phyloP scores from a whole-genome alignment of 2,797 vertebrate species.

The Balearica regulorum region DNA sequence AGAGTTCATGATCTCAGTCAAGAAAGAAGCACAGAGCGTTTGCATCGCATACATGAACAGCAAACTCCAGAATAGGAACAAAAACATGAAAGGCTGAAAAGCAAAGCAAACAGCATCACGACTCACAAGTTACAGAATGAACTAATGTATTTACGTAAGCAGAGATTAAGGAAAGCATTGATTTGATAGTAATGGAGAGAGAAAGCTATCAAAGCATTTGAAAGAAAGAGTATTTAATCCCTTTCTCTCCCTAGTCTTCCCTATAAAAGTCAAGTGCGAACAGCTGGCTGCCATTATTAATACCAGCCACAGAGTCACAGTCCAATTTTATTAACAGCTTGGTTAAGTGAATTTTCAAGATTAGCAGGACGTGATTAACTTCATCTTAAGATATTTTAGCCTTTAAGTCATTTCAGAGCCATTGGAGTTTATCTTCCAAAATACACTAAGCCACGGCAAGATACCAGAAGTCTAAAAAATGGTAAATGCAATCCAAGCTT shows the following conservation, averaged over 20 bases:
- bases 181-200: background rate
- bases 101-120: background rate
- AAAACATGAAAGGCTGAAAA: background rate
- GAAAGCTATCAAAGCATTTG: background rate
- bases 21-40: background rate
- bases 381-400: constrained; percentile 7
- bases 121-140: background rate
- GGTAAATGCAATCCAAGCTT: background rate
- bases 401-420: constrained; percentile 25
- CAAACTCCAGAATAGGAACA: background rate
- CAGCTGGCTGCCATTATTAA: constrained; percentile 51
- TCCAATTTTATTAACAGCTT: background rate
- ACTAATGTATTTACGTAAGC: background rate
- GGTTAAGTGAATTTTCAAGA: constrained; percentile 27
- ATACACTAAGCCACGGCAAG: background rate
- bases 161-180: background rate
- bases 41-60: background rate
- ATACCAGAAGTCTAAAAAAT: constrained; percentile 19
- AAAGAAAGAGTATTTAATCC: background rate
- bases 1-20: background rate
- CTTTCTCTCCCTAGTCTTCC: background rate
- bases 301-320: background rate
- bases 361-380: constrained; percentile 23
- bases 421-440: constrained; percentile 38
- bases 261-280: constrained; percentile 4